Conservation (phyloP, 2,113 vertebrate species). For the Ameiurus melas region DNA sequence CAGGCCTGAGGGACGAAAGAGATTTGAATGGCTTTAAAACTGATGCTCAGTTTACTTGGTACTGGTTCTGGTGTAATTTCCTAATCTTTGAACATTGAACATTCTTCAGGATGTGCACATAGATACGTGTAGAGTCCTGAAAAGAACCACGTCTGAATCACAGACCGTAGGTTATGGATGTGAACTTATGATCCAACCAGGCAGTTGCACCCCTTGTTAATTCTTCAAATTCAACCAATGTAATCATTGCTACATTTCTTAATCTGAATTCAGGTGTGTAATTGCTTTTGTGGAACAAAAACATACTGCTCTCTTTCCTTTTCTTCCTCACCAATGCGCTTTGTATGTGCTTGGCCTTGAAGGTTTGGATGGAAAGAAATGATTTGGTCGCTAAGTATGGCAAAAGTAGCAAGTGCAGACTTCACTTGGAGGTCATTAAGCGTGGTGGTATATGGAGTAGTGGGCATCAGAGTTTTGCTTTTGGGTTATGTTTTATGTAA, state of each 20-base stretch:
- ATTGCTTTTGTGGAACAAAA: neutral
- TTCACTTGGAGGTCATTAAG: too few relatives aligned
- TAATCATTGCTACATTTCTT: neutral
- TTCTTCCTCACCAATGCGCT: neutral
- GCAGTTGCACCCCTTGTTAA: neutral
- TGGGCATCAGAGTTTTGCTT: too few relatives aligned
- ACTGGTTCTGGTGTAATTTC: neutral
- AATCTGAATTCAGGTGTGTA: neutral
- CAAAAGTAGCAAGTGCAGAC: too few relatives aligned
- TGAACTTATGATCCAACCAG: neutral
- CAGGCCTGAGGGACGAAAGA: neutral
- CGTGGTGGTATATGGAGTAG: too few relatives aligned
- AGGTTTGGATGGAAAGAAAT: too few relatives aligned
- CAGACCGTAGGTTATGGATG: neutral
- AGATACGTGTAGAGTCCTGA: neutral
- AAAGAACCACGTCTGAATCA: neutral
- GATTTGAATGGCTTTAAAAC: neutral
- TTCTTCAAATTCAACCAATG: neutral
- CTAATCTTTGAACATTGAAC: neutral
- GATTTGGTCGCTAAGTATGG: too few relatives aligned
- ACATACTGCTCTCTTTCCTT: neutral
- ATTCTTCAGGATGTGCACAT: neutral
- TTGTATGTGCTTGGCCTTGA: neutral
- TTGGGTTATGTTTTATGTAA: too few relatives aligned
- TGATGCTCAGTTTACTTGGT: neutral